phyloP scores from a whole-genome alignment of 2,797 vertebrate genomes.

The Halcyon leucocephala region DNA sequence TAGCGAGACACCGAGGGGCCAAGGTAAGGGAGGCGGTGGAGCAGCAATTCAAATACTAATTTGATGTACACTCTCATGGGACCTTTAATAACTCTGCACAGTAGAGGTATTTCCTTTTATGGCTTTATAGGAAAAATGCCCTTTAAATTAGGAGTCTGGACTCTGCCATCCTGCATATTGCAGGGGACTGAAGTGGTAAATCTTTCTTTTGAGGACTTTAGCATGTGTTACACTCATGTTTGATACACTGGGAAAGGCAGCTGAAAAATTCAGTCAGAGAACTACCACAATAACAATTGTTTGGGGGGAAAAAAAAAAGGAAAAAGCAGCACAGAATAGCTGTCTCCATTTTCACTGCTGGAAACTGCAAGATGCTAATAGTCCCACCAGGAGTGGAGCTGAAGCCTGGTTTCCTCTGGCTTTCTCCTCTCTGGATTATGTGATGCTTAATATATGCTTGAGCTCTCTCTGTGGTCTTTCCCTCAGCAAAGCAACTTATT shows the following conservation, averaged over 20 bases:
- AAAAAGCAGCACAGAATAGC: background rate
- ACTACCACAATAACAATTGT: background rate
- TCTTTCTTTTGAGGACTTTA: background rate
- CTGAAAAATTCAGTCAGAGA: background rate
- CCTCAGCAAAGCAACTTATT: background rate
- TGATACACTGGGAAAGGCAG: background rate
- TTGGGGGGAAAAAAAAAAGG: background rate
- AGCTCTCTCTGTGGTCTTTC: background rate
- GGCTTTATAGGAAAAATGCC: background rate
- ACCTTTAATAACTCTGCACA: background rate
- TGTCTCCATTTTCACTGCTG: background rate
- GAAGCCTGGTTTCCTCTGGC: background rate
- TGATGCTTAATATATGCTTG: background rate
- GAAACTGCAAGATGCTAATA: background rate
- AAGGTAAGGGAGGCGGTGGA: background rate
- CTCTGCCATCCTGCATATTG: background rate
- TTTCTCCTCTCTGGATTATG: background rate
- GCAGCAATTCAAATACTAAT: background rate
- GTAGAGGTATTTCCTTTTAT: constrained; percentile 10
- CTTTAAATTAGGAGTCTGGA: background rate
- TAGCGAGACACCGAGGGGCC: background rate
- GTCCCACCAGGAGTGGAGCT: background rate
- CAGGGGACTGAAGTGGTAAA: background rate
- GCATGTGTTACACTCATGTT: background rate
- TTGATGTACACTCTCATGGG: background rate